Evolutionary conservation across 2,113 vertebrate species (phyloP), one percentile per base, ranked within the genome.

Genomic region (Tapirus terrestris): DNA sequence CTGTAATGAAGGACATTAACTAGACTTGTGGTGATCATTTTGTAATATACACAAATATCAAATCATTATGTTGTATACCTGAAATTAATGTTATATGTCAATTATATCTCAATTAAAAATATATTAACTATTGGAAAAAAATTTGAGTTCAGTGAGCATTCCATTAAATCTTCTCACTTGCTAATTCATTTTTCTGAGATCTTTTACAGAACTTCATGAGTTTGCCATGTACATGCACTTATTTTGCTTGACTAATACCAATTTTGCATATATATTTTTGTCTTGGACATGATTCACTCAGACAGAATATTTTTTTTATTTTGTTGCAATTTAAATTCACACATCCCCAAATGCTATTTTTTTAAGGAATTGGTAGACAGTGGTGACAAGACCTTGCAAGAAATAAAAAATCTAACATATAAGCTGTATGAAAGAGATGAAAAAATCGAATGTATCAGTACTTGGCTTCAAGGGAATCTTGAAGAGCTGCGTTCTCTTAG

Each of bases 391-490:
- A 86, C 95, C 23, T 72, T 99, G 92, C 70, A 97, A 2, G 82
- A 67, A 31, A 95, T 98, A 67, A 45, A 87, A 80, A 51, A 77
- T 45, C 85, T 99, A 11, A 76, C 68, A 80, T 67, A 9, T 12
- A 98, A 97, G 91, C 96, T 98, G 45, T 9, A 81, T 4, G 65
- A 29, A 6, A 92, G 98, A 96, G 98, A 98, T 36, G 60, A 95
- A 25, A 98, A 97, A 18, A 75, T 98, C 0, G 87, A 94, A 33
- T 23, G 1, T 36, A 96, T 99, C 61, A 97, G 88, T 7, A 75
- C 21, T 39, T 98, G 97, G 88, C 92, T 99, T 5, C 92, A 97
- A 36, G 65, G 94, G 10, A 91, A 97, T 33, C 82, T 98, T 25
- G 79, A 96, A 43, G 97, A 91, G 20, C 67, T 99, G 80, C 48